A percentile compares a stretch with the other conserved stretches of the same genome.
phyloP scores from a whole-genome alignment of 92 coral and sea anemone genomes.

The Pocillopora grandis region DNA sequence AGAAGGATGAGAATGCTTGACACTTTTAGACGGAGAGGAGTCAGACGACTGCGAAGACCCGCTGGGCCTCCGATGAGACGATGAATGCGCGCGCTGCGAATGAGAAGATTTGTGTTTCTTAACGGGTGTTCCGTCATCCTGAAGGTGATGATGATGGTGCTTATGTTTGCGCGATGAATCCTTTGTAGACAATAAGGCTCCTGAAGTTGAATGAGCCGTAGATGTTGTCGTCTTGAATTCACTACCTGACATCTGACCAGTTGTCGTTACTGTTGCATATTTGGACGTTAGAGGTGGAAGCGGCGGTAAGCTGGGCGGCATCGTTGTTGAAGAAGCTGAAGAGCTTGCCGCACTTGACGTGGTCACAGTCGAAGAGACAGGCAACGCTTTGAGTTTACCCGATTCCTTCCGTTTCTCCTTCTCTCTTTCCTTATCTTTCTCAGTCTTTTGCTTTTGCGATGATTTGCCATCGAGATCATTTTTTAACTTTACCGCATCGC shows the following conservation, averaged over 20 bases:
- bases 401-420: slow-evolving; percentile 50
- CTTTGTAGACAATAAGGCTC: slow-evolving; percentile 25
- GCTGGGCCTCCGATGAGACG: slow-evolving; percentile 51
- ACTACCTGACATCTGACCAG: slow-evolving; percentile 59
- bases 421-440: slow-evolving; percentile 35
- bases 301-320: slow-evolving; percentile 69
- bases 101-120: slow-evolving; percentile 85
- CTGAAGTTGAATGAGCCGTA: slow-evolving; percentile 49
- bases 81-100: slow-evolving; percentile 65
- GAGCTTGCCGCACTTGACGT: slow-evolving; percentile 73
- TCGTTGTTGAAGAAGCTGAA: slow-evolving; percentile 61
- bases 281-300: slow-evolving; percentile 89
- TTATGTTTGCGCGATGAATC: slow-evolving; percentile 63
- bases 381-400: slow-evolving; percentile 55
- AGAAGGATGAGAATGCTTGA: slow-evolving; percentile 47
- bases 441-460: slow-evolving; percentile 30
- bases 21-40: slow-evolving; percentile 55
- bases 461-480: slow-evolving; percentile 46
- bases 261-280: slow-evolving; percentile 81
- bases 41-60: slow-evolving; percentile 69
- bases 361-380: slow-evolving; percentile 73
- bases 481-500: slow-evolving; percentile 21
- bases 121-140: slow-evolving; percentile 75
- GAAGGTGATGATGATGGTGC: slow-evolving; percentile 71
- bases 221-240: slow-evolving; percentile 65